These are phyloP conservation scores for Ctenicera cuprea DNA, from an alignment of 2,888 invertebrate genomes.

Conservation along the genomic window DNA sequence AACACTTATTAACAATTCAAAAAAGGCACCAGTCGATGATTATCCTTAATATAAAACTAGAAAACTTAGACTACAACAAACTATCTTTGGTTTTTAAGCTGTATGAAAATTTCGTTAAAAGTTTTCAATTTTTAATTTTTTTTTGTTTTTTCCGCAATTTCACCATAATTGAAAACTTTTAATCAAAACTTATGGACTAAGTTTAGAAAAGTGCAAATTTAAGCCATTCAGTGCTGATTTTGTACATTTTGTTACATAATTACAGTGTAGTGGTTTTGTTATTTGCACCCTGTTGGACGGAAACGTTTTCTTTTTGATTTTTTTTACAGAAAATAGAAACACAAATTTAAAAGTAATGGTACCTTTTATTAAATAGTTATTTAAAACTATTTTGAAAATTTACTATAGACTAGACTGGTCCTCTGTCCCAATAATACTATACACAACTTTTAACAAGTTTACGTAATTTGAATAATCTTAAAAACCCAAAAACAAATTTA, in stretches of 20 bases:
- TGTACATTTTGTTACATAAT: conserved; percentile 57
- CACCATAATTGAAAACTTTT: conserved; percentile 58
- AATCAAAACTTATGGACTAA: conserved; percentile 65
- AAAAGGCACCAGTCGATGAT: conserved; percentile 50
- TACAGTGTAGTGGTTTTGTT: conserved; percentile 35
- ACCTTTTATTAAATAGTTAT: conserved; percentile 14
- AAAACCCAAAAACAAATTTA: neutral
- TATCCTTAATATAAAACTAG: conserved; percentile 53
- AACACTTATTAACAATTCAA: conserved; percentile 39
- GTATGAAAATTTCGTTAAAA: conserved; percentile 71
- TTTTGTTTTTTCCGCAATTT: neutral
- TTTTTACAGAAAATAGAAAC: neutral
- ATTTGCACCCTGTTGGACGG: conserved; percentile 59
- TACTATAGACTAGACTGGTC: conserved; percentile 67
- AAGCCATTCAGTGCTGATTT: conserved; percentile 63
- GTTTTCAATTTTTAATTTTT: conserved; percentile 55
- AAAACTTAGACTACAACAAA: conserved; percentile 54
- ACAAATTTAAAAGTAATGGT: neutral
- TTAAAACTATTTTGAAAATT: conserved; percentile 10
- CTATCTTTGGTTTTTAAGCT: conserved; percentile 72
- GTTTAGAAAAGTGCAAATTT: conserved; percentile 68
- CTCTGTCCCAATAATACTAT: conserved; percentile 57
- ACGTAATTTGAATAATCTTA: too few relatives aligned
- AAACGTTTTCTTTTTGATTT: conserved; percentile 3
- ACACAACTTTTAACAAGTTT: conserved; percentile 17